These are phyloP conservation scores for Ormyrus rosae DNA, from an alignment of 2,888 invertebrate species.

Conservation along the genomic window DNA sequence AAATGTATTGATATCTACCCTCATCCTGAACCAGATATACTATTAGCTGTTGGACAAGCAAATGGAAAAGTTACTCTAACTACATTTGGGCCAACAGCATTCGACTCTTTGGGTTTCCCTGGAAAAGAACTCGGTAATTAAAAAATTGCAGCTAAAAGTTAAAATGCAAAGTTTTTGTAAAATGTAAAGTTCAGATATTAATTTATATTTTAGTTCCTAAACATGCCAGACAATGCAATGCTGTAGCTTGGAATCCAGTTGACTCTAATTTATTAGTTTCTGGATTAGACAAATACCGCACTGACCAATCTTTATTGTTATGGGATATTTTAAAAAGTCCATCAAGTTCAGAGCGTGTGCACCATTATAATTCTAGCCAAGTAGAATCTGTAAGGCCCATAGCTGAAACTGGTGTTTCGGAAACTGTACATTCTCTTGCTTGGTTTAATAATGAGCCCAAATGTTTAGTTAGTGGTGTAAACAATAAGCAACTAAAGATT, in stretches of 20 bases:
- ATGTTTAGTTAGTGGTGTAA: constrained; percentile 92
- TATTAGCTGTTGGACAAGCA: constrained; percentile 91
- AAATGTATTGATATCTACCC: constrained; percentile 93
- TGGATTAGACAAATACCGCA: constrained; percentile 92
- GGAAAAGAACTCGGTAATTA: constrained; percentile 84
- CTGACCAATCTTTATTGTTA: constrained; percentile 90
- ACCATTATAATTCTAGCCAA: constrained; percentile 73
- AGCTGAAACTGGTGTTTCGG: constrained; percentile 88
- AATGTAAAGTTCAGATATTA: neutral
- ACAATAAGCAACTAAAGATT: constrained; percentile 90
- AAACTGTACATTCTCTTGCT: constrained; percentile 88
- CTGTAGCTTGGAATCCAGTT: constrained; percentile 90
- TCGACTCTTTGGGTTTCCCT: constrained; percentile 82
- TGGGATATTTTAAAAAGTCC: constrained; percentile 87
- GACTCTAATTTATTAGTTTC: constrained; percentile 90
- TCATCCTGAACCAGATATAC: constrained; percentile 84
- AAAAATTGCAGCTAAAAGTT: neutral
- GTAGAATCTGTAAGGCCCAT: constrained; percentile 80
- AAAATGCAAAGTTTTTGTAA: neutral
- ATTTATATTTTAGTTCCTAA: constrained; percentile 82
- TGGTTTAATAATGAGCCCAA: constrained; percentile 88
- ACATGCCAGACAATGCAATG: constrained; percentile 90
- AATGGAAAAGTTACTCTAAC: constrained; percentile 92
- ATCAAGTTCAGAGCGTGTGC: constrained; percentile 69
- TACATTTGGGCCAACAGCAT: constrained; percentile 84